A percentile compares a stretch with the other conserved stretches of the same genome.
Evolutionary conservation across 2,113 vertebrate species (phyloP).

Genomic region (Puntigrus tetrazona): DNA sequence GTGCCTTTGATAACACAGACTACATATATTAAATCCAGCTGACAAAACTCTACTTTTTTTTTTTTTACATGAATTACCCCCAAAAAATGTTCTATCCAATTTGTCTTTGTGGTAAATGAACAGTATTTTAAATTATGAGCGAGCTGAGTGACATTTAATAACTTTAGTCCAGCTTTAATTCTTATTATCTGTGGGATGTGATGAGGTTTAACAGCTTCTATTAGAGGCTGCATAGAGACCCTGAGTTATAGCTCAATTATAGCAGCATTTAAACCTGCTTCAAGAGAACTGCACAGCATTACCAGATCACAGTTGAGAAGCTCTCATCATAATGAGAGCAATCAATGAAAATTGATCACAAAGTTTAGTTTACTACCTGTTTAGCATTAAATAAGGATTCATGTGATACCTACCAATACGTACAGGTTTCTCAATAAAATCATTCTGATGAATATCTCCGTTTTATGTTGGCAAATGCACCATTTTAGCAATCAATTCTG

Average conservation of each 20-base stretch:
- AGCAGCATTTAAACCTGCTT: constrained; percentile 39
- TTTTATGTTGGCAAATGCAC: background rate
- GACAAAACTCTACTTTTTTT: too few species aligned
- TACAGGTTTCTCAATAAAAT: background rate
- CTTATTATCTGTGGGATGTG: constrained; percentile 41
- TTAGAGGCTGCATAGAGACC: constrained; percentile 14
- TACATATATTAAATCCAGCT: background rate
- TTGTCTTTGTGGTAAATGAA: background rate
- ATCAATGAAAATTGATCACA: constrained; percentile 6
- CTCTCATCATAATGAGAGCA: background rate
- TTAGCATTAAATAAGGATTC: constrained; percentile 5
- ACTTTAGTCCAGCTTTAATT: constrained; percentile 1
- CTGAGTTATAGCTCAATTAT: constrained; percentile 45
- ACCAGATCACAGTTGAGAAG: background rate
- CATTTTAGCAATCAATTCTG: background rate
- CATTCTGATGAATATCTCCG: background rate
- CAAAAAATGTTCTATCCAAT: background rate
- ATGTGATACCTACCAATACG: background rate
- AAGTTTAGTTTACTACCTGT: constrained; percentile 12
- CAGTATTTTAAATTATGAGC: background rate
- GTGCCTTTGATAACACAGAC: constrained; percentile 12
- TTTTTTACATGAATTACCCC: background rate
- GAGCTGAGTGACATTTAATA: constrained; percentile 25
- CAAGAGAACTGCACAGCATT: background rate
- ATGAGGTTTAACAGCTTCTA: constrained; percentile 40